phyloP scores from a whole-genome alignment of 2,113 vertebrate species.

The Menura novaehollandiae region DNA sequence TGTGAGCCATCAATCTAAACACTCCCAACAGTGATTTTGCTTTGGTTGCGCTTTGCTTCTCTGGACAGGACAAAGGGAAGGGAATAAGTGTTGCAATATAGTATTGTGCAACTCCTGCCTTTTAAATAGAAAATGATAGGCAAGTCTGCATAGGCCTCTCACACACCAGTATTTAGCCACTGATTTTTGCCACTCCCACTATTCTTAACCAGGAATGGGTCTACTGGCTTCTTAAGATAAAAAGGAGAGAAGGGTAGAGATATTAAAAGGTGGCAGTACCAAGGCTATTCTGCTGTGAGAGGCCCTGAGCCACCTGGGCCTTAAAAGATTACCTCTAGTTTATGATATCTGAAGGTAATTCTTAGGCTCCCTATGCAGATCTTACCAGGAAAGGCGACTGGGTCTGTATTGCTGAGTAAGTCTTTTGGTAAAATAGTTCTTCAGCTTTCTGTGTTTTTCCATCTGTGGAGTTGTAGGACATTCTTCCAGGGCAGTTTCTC shows the following conservation, averaged over 20 bases:
- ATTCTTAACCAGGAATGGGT: neutral
- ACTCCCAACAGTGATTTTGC: neutral
- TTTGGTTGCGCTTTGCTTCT: neutral
- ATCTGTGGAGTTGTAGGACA: neutral
- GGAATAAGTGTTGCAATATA: neutral
- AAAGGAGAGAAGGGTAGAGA: neutral
- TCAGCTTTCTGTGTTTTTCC: neutral
- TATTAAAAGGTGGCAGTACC: neutral
- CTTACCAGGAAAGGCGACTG: neutral
- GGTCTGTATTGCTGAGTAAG: neutral
- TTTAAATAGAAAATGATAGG: constrained; percentile 11
- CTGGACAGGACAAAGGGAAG: neutral
- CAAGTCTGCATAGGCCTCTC: neutral
- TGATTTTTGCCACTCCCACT: neutral
- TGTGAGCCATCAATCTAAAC: neutral
- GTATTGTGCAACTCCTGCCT: constrained; percentile 30
- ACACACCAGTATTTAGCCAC: neutral
- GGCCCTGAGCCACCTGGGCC: neutral
- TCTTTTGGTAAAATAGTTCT: neutral
- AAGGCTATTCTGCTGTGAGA: neutral
- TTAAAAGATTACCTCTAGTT: neutral
- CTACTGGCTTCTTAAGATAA: neutral
- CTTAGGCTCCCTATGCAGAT: neutral
- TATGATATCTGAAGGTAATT: neutral
- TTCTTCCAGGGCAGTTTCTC: neutral